Evolutionary conservation across 1,140 invertebrate genomes (phyloP).

Genomic region (Euwallacea fornicatus): DNA sequence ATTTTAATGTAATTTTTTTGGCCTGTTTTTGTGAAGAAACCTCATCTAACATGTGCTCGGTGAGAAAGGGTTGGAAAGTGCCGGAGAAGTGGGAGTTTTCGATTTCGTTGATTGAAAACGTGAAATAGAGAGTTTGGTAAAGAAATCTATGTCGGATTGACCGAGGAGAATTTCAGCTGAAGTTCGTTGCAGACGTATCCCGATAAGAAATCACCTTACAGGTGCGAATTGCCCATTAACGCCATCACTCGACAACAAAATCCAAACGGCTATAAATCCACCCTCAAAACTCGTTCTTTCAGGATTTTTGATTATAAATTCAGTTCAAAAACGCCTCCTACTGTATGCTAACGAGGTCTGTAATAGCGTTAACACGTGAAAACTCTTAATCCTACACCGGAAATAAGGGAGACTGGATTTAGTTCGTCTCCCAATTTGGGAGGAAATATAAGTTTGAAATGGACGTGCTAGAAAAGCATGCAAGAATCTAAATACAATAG

Average conservation of each 20-base stretch:
- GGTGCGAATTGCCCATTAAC: too few relatives aligned
- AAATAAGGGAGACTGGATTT: neutral
- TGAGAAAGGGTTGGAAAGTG: neutral
- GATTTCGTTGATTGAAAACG: neutral
- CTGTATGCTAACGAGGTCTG: neutral
- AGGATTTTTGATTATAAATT: neutral
- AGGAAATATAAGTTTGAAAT: neutral
- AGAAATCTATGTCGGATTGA: too few relatives aligned
- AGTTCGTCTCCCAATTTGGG: neutral
- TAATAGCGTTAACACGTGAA: neutral
- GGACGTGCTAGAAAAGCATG: neutral
- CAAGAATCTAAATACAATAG: neutral
- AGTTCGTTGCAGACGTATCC: too few relatives aligned
- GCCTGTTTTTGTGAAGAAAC: neutral
- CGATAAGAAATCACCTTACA: too few relatives aligned
- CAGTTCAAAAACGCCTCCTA: neutral
- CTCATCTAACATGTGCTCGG: neutral
- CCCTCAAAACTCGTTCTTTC: neutral
- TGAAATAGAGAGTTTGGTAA: too few relatives aligned
- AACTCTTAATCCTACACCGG: neutral
- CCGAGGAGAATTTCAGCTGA: too few relatives aligned
- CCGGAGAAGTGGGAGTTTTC: neutral
- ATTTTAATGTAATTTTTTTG: slow-evolving; percentile 4
- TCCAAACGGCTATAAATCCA: neutral
- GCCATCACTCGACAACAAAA: too few relatives aligned